phyloP scores from a whole-genome alignment of 2,797 vertebrate genomes.

The Coilia nasus region DNA sequence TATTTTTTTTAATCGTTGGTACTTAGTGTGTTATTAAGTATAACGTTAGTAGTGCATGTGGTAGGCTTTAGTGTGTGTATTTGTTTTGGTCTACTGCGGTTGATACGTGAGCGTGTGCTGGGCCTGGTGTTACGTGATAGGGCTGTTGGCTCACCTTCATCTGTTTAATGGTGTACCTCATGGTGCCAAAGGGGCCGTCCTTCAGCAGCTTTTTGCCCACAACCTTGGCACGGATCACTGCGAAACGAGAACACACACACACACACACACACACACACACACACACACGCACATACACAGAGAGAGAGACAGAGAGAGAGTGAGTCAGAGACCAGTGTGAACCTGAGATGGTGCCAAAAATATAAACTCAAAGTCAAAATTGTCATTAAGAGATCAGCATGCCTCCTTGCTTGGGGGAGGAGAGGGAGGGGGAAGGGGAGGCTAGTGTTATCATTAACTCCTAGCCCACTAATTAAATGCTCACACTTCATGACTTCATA shows the following conservation, averaged over 20 bases:
- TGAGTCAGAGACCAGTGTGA: neutral
- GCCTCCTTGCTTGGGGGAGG: neutral
- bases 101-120: neutral
- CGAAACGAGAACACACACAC: constrained; percentile 46
- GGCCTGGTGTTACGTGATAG: neutral
- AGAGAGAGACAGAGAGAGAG: neutral
- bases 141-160: constrained; percentile 84
- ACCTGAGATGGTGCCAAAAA: neutral
- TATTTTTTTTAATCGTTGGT: neutral
- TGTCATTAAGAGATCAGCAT: constrained; percentile 13
- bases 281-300: constrained; percentile 18
- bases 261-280: neutral
- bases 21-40: neutral
- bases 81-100: neutral
- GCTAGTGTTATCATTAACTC: constrained; percentile 10
- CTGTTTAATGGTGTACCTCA: constrained; percentile 96
- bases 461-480: neutral
- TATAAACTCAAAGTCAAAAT: constrained; percentile 25
- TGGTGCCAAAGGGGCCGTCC: constrained; percentile 90
- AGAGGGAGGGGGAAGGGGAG: neutral
- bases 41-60: neutral
- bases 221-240: constrained; percentile 97
- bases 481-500: constrained; percentile 9
- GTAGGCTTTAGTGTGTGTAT: neutral
- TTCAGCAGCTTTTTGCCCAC: constrained; percentile 95